phyloP scores from a whole-genome alignment of 2,888 invertebrate genomes.

The Julus scanicus region DNA sequence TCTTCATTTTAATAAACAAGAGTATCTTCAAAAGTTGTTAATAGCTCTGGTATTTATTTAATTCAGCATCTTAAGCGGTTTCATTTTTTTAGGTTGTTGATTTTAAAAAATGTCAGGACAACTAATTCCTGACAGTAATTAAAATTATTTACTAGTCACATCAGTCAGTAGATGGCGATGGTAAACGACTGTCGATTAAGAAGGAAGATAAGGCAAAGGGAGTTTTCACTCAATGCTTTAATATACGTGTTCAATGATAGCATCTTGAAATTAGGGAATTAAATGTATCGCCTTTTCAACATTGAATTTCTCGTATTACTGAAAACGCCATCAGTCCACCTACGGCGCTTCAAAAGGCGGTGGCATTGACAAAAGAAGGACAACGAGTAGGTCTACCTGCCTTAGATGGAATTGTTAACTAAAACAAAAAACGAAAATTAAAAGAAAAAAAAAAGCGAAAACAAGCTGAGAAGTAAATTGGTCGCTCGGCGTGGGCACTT shows the following conservation, averaged over 20 bases:
- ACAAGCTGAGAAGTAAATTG: conserved; percentile 7
- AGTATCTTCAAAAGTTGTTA: no score
- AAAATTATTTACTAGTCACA: neutral
- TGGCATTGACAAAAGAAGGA: conserved; percentile 34
- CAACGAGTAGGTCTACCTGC: neutral
- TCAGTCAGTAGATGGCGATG: neutral
- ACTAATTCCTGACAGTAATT: neutral
- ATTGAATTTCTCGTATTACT: neutral
- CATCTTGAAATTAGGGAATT: conserved; percentile 4
- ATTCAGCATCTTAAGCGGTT: no score
- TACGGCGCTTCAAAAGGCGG: neutral
- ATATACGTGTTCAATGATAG: neutral
- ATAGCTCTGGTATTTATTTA: no score
- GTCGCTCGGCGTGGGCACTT: neutral
- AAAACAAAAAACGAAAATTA: neutral
- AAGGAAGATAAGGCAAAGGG: neutral
- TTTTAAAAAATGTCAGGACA: neutral
- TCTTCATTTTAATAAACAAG: no score
- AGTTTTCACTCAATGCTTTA: neutral
- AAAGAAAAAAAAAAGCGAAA: neutral
- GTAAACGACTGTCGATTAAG: neutral
- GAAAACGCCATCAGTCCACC: neutral
- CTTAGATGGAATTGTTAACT: neutral
- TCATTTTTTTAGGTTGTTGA: no score
- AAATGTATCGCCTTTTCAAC: neutral